Percentiles rank a stretch among this genome's conserved stretches.
Evolutionary conservation across 2,797 vertebrate species (phyloP).

Genomic region (Protonibea diacanthus): DNA sequence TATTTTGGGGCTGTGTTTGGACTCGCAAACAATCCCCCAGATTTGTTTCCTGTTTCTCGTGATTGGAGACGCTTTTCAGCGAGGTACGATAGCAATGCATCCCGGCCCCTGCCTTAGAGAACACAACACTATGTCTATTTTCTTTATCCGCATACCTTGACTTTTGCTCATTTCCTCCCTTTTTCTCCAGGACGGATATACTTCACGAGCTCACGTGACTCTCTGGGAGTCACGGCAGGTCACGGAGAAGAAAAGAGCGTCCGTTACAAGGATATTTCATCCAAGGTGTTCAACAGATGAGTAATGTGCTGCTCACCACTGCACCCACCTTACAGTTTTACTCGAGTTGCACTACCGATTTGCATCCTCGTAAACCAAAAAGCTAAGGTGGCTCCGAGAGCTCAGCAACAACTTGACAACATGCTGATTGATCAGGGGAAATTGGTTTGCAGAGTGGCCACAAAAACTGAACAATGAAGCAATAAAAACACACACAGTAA

Average conservation of each 20-base stretch:
- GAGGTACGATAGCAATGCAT: conserved; percentile 61
- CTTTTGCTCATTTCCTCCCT: conserved; percentile 78
- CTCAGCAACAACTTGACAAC: not conserved
- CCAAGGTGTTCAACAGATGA: conserved; percentile 48
- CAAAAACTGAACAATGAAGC: not conserved
- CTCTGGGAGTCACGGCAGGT: conserved; percentile 58
- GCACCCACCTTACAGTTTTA: not conserved
- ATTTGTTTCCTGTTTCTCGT: conserved; percentile 51
- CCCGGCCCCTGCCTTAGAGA: conserved; percentile 45
- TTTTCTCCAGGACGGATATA: conserved; percentile 67
- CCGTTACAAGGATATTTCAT: conserved; percentile 43
- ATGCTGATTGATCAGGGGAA: not conserved
- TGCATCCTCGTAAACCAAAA: conserved; percentile 5
- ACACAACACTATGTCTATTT: conserved; percentile 21
- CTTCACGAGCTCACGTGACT: conserved; percentile 59
- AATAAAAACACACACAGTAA: not conserved
- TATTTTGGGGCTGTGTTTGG: conserved; percentile 60
- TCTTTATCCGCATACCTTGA: conserved; percentile 72
- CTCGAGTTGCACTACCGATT: not conserved
- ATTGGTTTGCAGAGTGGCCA: not conserved
- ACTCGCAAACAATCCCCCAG: conserved; percentile 55
- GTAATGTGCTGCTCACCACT: conserved; percentile 18
- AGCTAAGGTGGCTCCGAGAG: not conserved
- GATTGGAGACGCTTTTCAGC: conserved; percentile 69
- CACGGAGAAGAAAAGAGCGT: conserved; percentile 44